phyloP scores from a whole-genome alignment of 1,140 invertebrate species.

The Bactericera cockerelli region DNA sequence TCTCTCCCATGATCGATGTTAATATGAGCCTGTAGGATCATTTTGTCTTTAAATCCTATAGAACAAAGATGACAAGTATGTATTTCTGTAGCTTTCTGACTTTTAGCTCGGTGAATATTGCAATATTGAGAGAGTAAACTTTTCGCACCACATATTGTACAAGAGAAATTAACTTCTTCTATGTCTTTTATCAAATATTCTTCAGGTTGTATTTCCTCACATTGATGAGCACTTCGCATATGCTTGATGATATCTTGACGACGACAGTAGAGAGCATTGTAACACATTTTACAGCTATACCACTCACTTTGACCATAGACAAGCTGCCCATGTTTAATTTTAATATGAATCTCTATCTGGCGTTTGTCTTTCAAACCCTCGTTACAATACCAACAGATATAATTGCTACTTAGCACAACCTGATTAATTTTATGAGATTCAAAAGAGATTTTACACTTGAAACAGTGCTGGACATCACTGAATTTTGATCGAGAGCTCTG shows the following conservation, averaged over 20 bases:
- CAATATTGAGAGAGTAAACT: background rate
- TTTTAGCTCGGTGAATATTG: background rate
- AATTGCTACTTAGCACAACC: background rate
- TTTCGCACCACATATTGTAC: background rate
- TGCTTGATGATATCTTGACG: constrained; percentile 1
- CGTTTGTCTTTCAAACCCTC: background rate
- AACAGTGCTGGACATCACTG: background rate
- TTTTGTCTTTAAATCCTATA: background rate
- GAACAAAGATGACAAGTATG: background rate
- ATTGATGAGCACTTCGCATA: background rate
- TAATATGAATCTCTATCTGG: background rate
- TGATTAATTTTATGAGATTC: background rate
- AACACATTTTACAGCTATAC: background rate
- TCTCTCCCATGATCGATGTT: background rate
- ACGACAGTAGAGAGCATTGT: background rate
- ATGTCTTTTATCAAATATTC: background rate
- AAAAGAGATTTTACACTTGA: background rate
- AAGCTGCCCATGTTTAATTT: background rate
- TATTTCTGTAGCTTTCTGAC: background rate
- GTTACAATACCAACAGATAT: background rate
- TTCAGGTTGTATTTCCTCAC: background rate
- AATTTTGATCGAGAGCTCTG: background rate
- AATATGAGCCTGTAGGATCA: background rate
- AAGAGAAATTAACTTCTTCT: background rate
- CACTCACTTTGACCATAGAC: background rate